Percentiles rank a stretch among this genome's conserved stretches.
Evolutionary conservation across 2,888 invertebrate species (phyloP).

Genomic region (Drosophila suboccidentalis): DNA sequence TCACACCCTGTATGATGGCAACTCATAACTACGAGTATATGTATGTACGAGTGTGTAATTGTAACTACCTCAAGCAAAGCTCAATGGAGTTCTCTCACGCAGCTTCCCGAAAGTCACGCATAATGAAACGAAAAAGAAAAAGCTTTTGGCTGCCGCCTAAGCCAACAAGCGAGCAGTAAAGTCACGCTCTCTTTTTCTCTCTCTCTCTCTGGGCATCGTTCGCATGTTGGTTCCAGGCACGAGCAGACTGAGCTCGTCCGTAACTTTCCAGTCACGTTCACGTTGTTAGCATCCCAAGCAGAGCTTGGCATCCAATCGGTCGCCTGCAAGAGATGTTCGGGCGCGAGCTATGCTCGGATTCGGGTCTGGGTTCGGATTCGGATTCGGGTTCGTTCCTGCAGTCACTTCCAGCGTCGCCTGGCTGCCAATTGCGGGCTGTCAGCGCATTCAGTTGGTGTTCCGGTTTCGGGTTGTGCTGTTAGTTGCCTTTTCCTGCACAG

Average conservation of each 20-base stretch:
- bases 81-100: constrained; percentile 46
- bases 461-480: constrained; percentile 87
- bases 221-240: constrained; percentile 36
- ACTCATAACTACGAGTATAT: neutral
- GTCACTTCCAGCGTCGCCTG: constrained; percentile 80
- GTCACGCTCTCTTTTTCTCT: constrained; percentile 24
- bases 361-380: too few species aligned
- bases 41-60: neutral
- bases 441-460: constrained; percentile 86
- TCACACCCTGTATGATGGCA: constrained; percentile 40
- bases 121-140: neutral
- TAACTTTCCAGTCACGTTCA: constrained; percentile 26
- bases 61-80: constrained; percentile 60
- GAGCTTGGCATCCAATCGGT: constrained; percentile 34
- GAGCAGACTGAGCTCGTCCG: constrained; percentile 31
- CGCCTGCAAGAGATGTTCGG: constrained; percentile 36
- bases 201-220: neutral
- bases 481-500: constrained; percentile 86
- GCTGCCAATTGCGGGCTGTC: constrained; percentile 71
- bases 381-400: constrained; percentile 47
- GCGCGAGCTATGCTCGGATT: neutral
- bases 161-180: constrained; percentile 40
- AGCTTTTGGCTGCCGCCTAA: constrained; percentile 37
- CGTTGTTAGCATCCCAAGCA: constrained; percentile 47
- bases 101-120: constrained; percentile 22